These are phyloP conservation scores for Colletes gigas DNA, from an alignment of 1,140 invertebrate species.

Conservation along the genomic window DNA sequence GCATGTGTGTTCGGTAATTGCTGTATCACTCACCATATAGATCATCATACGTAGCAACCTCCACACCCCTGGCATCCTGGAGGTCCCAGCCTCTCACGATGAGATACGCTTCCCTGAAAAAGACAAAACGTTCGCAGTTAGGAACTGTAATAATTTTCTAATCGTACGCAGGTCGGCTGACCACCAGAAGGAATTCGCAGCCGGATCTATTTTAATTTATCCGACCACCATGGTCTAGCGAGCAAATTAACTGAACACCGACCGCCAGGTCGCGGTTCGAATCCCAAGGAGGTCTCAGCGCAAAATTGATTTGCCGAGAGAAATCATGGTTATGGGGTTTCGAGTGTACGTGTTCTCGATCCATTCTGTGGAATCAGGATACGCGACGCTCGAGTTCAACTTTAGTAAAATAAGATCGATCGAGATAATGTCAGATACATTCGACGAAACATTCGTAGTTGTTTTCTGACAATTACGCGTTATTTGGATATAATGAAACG, in stretches of 20 bases:
- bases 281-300: conserved; percentile 76
- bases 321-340: conserved; percentile 66
- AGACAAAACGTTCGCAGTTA: conserved; percentile 38
- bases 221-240: conserved; percentile 73
- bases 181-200: conserved; percentile 41
- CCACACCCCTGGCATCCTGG: conserved; percentile 80
- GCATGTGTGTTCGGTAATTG: not conserved
- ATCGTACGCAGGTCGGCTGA: conserved; percentile 2
- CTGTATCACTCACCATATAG: conserved; percentile 76
- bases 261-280: conserved; percentile 74
- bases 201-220: conserved; percentile 77
- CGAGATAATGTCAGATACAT: not conserved
- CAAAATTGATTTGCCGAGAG: conserved; percentile 70
- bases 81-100: conserved; percentile 79
- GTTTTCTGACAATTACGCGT: not conserved
- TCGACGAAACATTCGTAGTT: not conserved
- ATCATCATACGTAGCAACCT: conserved; percentile 80
- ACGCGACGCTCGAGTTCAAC: not conserved
- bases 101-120: conserved; percentile 76
- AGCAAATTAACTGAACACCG: conserved; percentile 77
- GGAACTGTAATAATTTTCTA: conserved; percentile 14
- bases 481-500: not conserved
- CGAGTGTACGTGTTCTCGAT: conserved; percentile 23
- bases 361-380: conserved; percentile 40
- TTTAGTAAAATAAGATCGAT: conserved; percentile 14